Percentiles rank a stretch among this genome's conserved stretches.
phyloP scores from a whole-genome alignment of 2,113 vertebrate genomes.

The Periophthalmodon schlosseri region DNA sequence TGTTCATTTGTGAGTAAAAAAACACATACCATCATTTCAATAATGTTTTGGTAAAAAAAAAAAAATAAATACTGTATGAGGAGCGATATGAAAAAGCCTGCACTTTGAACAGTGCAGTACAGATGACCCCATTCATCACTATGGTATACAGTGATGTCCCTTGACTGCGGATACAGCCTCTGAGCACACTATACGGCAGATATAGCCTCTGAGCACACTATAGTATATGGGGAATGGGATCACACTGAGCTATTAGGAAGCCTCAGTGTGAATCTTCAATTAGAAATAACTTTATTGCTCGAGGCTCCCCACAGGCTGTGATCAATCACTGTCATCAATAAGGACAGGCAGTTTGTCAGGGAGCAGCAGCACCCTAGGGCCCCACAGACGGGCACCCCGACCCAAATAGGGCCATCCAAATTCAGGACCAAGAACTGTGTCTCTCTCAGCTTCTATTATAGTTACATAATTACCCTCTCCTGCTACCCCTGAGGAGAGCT shows the following conservation, averaged over 20 bases:
- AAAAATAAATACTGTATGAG: neutral
- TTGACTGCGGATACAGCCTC: neutral
- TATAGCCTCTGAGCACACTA: neutral
- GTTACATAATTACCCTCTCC: slow-evolving; percentile 16
- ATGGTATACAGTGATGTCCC: neutral
- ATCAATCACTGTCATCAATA: slow-evolving; percentile 74
- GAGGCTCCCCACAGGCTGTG: slow-evolving; percentile 60
- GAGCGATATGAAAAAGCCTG: neutral
- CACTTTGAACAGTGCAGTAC: neutral
- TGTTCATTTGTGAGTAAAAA: too few relatives aligned
- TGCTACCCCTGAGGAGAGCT: neutral
- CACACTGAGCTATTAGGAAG: neutral
- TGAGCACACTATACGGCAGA: neutral
- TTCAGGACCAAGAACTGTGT: slow-evolving; percentile 15
- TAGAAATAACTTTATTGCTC: slow-evolving; percentile 74
- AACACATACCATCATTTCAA: too few relatives aligned
- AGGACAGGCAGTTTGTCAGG: slow-evolving; percentile 70
- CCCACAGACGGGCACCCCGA: slow-evolving; percentile 1
- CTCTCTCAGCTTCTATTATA: slow-evolving; percentile 39
- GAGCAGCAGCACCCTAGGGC: slow-evolving; percentile 38
- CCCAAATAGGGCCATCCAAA: slow-evolving; percentile 34
- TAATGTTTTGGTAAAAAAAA: neutral
- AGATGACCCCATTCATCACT: neutral
- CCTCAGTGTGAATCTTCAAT: slow-evolving; percentile 66
- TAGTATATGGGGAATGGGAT: neutral